A percentile compares a stretch with the other conserved stretches of the same genome.
Conservation (phyloP, 2,113 vertebrate species). For the Bos javanicus region DNA sequence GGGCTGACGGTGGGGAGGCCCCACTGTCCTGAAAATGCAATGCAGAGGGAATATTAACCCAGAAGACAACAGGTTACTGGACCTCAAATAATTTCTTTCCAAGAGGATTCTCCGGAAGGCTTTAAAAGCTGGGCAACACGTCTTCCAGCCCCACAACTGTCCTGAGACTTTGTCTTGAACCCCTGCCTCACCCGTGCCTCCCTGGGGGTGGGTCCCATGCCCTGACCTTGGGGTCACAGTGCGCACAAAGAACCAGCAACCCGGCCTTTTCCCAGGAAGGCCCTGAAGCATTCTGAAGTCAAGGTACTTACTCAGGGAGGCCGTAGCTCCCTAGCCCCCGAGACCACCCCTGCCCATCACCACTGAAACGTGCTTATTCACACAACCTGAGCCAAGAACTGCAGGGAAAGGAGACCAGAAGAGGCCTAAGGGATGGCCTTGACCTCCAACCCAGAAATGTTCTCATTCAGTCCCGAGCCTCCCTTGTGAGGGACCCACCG, state of each 20-base stretch:
- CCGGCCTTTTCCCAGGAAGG: neutral
- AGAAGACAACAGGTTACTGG: neutral
- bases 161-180: too few relatives aligned
- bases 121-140: neutral
- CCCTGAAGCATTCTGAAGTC: neutral
- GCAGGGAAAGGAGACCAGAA: neutral
- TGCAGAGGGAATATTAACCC: neutral
- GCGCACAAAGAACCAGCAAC: neutral
- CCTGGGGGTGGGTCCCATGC: neutral
- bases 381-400: neutral
- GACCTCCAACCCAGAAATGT: neutral
- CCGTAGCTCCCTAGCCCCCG: fast-evolving
- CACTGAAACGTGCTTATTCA: neutral
- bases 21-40: conserved; percentile 90
- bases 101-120: neutral
- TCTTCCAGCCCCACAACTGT: neutral
- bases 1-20: conserved; percentile 92
- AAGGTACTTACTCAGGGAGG: neutral
- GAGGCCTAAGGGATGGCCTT: neutral
- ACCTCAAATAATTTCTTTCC: neutral
- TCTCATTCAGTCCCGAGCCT: neutral
- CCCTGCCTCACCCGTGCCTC: neutral
- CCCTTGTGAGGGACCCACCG: neutral
- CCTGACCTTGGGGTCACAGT: neutral
- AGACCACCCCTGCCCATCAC: neutral